Percentiles rank a stretch among this genome's conserved stretches.
These are phyloP conservation scores for Gymnoscopelus microlampas DNA, from an alignment of 2,797 vertebrate species.

Conservation along the genomic window DNA sequence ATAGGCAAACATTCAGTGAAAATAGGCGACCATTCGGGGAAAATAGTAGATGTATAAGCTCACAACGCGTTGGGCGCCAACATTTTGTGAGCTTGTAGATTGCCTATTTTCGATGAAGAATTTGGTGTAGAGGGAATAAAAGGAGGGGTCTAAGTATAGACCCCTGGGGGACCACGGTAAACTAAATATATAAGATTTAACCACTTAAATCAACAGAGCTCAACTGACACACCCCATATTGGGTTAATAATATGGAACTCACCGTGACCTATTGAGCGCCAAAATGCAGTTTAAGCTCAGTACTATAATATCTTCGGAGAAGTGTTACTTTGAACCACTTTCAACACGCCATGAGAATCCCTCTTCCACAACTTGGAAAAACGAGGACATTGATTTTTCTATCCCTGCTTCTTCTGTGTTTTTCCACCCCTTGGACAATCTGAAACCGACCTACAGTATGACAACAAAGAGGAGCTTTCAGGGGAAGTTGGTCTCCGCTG, in stretches of 20 bases:
- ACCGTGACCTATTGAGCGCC: slow-evolving; percentile 48
- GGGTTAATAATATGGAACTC: slow-evolving; percentile 45
- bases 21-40: no score
- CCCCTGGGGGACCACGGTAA: no score
- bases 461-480: slow-evolving; percentile 28
- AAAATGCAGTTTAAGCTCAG: slow-evolving; percentile 44
- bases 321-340: slow-evolving; percentile 35
- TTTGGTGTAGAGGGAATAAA: no score
- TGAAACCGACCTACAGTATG: slow-evolving; percentile 6
- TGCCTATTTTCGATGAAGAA: no score
- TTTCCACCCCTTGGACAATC: slow-evolving; percentile 14
- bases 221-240: slow-evolving; percentile 46
- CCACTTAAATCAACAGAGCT: slow-evolving; percentile 38
- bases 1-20: no score
- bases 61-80: no score
- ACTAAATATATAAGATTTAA: no score
- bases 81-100: no score
- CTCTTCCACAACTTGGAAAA: slow-evolving; percentile 25
- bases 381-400: slow-evolving; percentile 34
- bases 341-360: slow-evolving; percentile 22
- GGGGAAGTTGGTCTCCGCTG: slow-evolving; percentile 14
- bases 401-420: slow-evolving; percentile 8
- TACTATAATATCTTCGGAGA: slow-evolving; percentile 40
- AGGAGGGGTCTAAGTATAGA: no score
- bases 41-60: no score